A percentile compares a stretch with the other conserved stretches of the same genome.
Evolutionary conservation across 2,113 vertebrate species (phyloP).

Genomic region (Lethenteron reissneri): DNA sequence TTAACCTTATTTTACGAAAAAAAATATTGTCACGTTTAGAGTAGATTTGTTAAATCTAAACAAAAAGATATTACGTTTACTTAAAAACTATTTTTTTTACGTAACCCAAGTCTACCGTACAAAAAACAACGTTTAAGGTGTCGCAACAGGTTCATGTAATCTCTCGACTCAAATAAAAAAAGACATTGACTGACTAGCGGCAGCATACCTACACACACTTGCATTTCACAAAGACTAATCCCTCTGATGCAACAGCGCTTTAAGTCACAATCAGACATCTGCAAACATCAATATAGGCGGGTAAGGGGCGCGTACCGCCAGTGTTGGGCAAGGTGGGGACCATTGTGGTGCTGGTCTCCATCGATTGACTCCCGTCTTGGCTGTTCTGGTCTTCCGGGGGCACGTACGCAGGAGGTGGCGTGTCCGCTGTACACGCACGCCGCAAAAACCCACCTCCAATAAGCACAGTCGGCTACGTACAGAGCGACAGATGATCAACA

Average conservation of each 20-base stretch:
- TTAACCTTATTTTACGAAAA: no score
- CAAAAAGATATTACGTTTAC: conserved; percentile 17
- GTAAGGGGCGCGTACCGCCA: conserved; percentile 47
- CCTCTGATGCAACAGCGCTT: background rate
- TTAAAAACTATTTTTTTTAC: conserved; percentile 10
- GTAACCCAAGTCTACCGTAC: background rate
- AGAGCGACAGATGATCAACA: no score
- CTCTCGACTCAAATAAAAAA: background rate
- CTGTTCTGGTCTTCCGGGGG: conserved; percentile 85
- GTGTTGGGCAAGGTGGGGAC: conserved; percentile 34
- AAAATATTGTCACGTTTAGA: conserved; percentile 29
- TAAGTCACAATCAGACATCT: background rate
- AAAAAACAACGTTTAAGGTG: background rate
- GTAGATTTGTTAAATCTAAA: conserved; percentile 25
- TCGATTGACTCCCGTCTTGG: conserved; percentile 80
- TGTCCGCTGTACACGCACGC: conserved; percentile 33
- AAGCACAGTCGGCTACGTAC: no score
- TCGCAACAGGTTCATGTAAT: background rate
- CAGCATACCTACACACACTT: background rate
- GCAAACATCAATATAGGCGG: conserved; percentile 28
- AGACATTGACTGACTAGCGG: background rate
- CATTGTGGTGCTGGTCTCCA: conserved; percentile 92
- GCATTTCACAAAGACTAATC: background rate
- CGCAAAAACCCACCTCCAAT: no score
- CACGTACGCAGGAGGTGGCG: conserved; percentile 84